Conservation (phyloP, 2,113 vertebrate species). For the Corythoichthys haematopterus region DNA sequence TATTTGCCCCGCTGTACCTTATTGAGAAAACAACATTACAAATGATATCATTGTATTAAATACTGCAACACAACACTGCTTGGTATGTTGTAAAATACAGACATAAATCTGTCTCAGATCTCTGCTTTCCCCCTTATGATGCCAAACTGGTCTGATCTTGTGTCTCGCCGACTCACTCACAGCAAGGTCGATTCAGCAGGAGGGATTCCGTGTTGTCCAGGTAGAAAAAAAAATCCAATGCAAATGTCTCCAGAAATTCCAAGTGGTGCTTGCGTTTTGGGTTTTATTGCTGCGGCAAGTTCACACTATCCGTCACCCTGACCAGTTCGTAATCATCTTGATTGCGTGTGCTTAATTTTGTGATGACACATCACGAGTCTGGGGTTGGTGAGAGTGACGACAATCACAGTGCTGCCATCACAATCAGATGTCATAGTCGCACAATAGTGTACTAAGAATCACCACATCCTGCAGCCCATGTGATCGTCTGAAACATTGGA, state of each 20-base stretch:
- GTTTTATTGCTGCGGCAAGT: slow-evolving; percentile 72
- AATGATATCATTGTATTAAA: not conserved
- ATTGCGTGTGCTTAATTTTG: slow-evolving; percentile 38
- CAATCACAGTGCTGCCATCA: slow-evolving; percentile 74
- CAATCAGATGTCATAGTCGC: slow-evolving; percentile 7
- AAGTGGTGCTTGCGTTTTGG: slow-evolving; percentile 2
- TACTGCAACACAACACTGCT: slow-evolving; percentile 32
- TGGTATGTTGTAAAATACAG: slow-evolving; percentile 47
- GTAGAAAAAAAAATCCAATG: not conserved
- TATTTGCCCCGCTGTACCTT: too few species aligned
- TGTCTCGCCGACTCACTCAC: slow-evolving; percentile 18
- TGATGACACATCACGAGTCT: slow-evolving; percentile 72
- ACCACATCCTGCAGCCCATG: not conserved
- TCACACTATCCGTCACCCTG: slow-evolving; percentile 15
- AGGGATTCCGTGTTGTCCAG: slow-evolving; percentile 16
- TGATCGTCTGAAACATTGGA: slow-evolving; percentile 19
- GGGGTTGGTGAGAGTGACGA: slow-evolving; percentile 67
- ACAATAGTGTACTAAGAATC: not conserved
- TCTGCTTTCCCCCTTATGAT: slow-evolving; percentile 22
- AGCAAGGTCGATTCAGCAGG: slow-evolving; percentile 14
- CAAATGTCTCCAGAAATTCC: not conserved
- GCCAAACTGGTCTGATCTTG: slow-evolving; percentile 27
- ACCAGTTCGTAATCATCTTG: slow-evolving; percentile 26
- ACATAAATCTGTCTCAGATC: slow-evolving; percentile 11
- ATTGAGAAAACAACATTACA: not conserved